Percentiles rank a stretch among this genome's conserved stretches.
phyloP scores from a whole-genome alignment of 2,113 vertebrate species.

The Felis catus region DNA sequence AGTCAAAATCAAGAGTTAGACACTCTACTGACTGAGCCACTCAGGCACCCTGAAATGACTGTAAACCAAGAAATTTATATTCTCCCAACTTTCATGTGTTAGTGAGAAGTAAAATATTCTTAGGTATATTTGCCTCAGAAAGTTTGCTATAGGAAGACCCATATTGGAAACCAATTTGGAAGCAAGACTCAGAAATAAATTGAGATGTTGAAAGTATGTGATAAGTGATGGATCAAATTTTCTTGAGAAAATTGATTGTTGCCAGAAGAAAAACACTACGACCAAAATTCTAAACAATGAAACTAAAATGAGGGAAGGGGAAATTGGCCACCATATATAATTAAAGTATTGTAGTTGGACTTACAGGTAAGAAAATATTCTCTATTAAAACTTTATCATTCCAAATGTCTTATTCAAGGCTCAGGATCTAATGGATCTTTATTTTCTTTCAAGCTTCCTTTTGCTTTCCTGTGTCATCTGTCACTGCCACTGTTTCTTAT shows the following conservation, averaged over 20 bases:
- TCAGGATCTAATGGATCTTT: not conserved
- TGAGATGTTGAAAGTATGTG: not conserved
- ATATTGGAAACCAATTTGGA: not conserved
- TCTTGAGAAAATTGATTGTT: not conserved
- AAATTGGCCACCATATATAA: not conserved
- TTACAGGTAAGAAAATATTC: not conserved
- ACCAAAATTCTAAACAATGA: not conserved
- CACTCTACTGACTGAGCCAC: too few species aligned
- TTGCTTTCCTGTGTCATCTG: not conserved
- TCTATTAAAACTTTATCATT: conserved; percentile 1
- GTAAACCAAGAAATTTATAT: conserved; percentile 19
- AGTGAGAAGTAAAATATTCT: conserved; percentile 12
- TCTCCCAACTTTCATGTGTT: not conserved
- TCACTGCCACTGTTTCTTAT: not conserved
- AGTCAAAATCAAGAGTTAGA: too few species aligned
- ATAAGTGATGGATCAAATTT: not conserved
- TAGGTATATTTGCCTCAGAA: not conserved
- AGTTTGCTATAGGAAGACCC: not conserved
- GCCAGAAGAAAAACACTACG: not conserved
- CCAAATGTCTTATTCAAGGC: not conserved
- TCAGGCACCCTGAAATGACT: not conserved
- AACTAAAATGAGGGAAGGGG: not conserved
- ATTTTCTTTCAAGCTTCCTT: not conserved
- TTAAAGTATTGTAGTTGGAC: not conserved
- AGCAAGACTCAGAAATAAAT: not conserved